phyloP scores from a whole-genome alignment of 2,888 invertebrate genomes.

The Venusia cambrica region DNA sequence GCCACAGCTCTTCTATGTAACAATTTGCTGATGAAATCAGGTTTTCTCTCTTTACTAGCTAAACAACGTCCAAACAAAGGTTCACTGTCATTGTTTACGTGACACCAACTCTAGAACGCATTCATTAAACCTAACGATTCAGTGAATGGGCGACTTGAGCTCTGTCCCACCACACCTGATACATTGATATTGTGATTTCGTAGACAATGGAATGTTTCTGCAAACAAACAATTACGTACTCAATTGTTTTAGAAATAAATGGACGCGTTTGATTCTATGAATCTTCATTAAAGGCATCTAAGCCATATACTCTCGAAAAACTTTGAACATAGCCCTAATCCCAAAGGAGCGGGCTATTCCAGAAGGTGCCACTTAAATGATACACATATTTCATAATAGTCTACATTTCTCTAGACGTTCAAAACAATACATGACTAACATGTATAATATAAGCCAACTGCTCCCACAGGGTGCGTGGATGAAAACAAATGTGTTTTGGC shows the following conservation, averaged over 20 bases:
- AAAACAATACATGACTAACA: slow-evolving; percentile 7
- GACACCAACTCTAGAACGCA: slow-evolving; percentile 64
- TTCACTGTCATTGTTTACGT: slow-evolving; percentile 53
- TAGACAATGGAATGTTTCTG: slow-evolving; percentile 1
- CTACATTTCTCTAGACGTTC: no score
- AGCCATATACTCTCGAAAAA: no score
- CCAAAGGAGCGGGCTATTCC: no score
- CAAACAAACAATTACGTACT: not conserved
- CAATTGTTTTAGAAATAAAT: no score
- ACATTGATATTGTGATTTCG: slow-evolving; percentile 21
- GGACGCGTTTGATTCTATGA: no score
- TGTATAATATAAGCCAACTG: slow-evolving; percentile 11
- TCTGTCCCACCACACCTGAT: slow-evolving; percentile 32
- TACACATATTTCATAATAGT: no score
- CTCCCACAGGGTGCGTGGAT: slow-evolving; percentile 22
- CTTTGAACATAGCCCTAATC: no score
- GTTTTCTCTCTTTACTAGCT: slow-evolving; percentile 34
- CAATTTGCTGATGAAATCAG: no score
- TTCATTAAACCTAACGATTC: slow-evolving; percentile 69
- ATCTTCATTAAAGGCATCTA: no score
- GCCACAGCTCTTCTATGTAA: no score
- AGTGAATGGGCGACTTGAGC: slow-evolving; percentile 55
- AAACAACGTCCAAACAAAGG: slow-evolving; percentile 58
- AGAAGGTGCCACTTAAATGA: no score
- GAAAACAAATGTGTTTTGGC: slow-evolving; percentile 29